Base-by-base conservation (phyloP, 2,113 vertebrate genomes). In the Butorides virescens region DNA sequence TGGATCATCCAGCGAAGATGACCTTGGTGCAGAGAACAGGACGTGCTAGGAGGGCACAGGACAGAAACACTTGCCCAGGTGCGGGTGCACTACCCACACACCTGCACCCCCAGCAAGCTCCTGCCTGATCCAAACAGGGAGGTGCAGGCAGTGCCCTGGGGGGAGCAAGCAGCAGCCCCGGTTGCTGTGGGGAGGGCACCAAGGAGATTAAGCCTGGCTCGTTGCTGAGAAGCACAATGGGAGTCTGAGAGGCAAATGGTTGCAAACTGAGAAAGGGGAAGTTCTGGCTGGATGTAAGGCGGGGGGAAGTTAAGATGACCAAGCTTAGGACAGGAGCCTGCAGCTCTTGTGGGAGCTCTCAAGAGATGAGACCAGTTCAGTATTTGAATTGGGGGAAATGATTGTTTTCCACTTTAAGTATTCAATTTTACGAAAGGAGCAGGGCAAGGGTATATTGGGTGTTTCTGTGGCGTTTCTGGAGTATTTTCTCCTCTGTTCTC, bases 101-200 rank as follows among this genome's bases (percentile, higher is more conserved):
- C 34, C 59, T 50, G 47, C 29, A 34, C 3, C 25, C 36, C 53
- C 52, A 21, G 50, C 34, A 29, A 22, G 37, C 23, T 3, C 55
- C 56, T 0, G 0, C 52, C 20, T 53, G 58, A 39, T 22, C 25
- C 11, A 4, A 22, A 12, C 14, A 10, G 16, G 58, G n/a, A 42
- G n/a, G 15, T 11, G 27, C 29, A 7, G 44, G 9, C n/a, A 7
- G 3, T 36, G 53, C 37, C 30, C 1, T 0, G 0, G 15, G 27
- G 58, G 18, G 12, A 44, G 29, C 0, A 0, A 27, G 27, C n/a
- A 36, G 68, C 56, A 76, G 58, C 77, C 37, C 42, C 1, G 2
- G 5, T 18, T 23, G 47, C 44, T 42, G 2, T 2, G 5, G 47
- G 61, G 18, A 56, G 29, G 10, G 20, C 36, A 36, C 29, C 5